phyloP scores from a whole-genome alignment of 2,113 vertebrate species.

The Syngnathus scovelli region DNA sequence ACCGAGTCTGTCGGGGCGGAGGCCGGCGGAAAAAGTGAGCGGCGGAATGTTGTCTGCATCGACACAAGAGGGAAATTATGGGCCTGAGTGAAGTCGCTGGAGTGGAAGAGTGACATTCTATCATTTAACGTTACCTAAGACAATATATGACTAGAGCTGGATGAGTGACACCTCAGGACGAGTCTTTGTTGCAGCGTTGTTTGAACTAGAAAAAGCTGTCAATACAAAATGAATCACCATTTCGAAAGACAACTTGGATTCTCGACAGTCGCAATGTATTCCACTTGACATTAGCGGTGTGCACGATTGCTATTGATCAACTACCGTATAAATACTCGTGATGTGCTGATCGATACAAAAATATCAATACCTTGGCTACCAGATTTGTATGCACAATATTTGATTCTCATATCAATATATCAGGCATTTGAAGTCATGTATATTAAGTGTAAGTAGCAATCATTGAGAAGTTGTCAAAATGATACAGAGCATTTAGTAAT shows the following conservation, averaged over 20 bases:
- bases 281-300: background rate
- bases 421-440: too few species aligned
- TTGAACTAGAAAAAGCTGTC: background rate
- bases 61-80: constrained; percentile 43
- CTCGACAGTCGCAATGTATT: background rate
- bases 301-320: background rate
- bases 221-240: background rate
- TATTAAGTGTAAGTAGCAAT: too few species aligned
- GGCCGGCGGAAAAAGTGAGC: constrained; percentile 35
- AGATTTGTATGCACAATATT: too few species aligned
- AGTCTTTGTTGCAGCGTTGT: constrained; percentile 15
- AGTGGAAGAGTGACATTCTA: constrained; percentile 37
- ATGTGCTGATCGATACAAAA: too few species aligned
- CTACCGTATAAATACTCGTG: background rate
- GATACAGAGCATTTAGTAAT: background rate
- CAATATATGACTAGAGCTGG: constrained; percentile 38
- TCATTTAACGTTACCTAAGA: constrained; percentile 44
- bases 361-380: too few species aligned
- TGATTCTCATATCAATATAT: too few species aligned
- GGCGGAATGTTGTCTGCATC: constrained; percentile 50
- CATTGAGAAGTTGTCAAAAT: too few species aligned
- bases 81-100: constrained; percentile 41
- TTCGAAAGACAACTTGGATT: background rate
- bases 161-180: constrained; percentile 18
- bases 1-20: constrained; percentile 37